These are phyloP conservation scores for Tetraodon nigroviridis DNA, from an alignment of 2,113 vertebrate genomes.

Conservation along the genomic window DNA sequence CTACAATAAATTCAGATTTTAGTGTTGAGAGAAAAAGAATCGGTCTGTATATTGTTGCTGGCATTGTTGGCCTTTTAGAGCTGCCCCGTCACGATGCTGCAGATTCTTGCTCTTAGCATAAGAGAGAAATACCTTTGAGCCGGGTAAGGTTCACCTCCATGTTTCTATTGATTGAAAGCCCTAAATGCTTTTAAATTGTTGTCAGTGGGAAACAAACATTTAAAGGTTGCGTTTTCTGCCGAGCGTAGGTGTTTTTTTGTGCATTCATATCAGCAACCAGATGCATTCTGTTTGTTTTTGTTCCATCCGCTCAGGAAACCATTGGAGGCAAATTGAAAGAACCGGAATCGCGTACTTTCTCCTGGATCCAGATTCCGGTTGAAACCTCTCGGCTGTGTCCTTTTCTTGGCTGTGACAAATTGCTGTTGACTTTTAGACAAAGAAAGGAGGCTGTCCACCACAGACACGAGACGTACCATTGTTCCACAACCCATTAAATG, in stretches of 20 bases:
- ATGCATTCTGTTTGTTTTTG: background rate
- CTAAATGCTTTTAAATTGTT: constrained; percentile 9
- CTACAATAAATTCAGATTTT: background rate
- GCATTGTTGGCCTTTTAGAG: background rate
- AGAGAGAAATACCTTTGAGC: constrained; percentile 12
- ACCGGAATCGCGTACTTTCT: too few species aligned
- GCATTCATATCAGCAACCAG: background rate
- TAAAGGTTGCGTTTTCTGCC: background rate
- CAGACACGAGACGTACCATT: constrained; percentile 2
- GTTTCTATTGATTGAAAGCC: constrained; percentile 1
- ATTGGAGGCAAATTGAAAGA: too few species aligned
- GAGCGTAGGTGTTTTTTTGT: background rate
- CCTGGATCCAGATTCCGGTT: constrained; percentile 3
- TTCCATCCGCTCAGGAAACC: background rate
- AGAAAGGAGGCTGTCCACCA: constrained; percentile 13
- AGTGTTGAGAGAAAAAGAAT: background rate
- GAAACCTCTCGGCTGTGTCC: constrained; percentile 5
- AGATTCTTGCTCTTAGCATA: constrained; percentile 5
- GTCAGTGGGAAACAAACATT: constrained; percentile 8
- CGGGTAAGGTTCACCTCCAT: background rate
- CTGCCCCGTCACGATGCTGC: background rate
- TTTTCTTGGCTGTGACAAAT: constrained; percentile 16
- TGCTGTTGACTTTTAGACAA: constrained; percentile 25
- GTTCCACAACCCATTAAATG: constrained; percentile 32
- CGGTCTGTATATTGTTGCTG: background rate